These are phyloP conservation scores for Hormaphis cornu DNA, from an alignment of 1,140 invertebrate genomes.

Conservation along the genomic window DNA sequence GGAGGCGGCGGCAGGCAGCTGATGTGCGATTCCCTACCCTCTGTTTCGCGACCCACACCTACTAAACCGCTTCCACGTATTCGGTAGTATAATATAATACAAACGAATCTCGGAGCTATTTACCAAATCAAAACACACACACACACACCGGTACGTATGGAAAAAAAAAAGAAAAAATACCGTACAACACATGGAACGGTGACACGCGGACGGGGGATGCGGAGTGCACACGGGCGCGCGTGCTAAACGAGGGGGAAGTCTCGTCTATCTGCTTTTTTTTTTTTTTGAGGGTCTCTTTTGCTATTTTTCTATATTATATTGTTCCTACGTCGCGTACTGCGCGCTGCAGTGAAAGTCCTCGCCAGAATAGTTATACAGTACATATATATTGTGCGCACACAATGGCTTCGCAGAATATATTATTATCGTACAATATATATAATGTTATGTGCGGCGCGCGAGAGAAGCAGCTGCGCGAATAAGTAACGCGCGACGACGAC, in stretches of 20 bases:
- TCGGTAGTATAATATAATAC: too few species aligned
- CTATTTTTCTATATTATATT: neutral
- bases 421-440: too few species aligned
- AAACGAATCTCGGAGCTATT: conserved; percentile 10
- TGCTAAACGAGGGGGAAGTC: conserved; percentile 23
- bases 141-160: conserved; percentile 10
- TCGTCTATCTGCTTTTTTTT: conserved; percentile 3
- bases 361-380: neutral
- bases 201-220: neutral
- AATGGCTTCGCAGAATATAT: conserved; percentile 20
- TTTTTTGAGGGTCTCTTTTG: conserved; percentile 5
- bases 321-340: conserved; percentile 1
- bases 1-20: too few species aligned
- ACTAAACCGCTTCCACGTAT: too few species aligned
- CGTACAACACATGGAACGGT: neutral
- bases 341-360: conserved; percentile 4
- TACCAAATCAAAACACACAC: conserved; percentile 24
- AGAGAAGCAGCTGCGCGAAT: conserved; percentile 13
- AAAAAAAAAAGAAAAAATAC: neutral
- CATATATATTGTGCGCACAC: neutral
- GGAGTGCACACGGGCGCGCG: neutral
- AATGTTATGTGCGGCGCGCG: neutral
- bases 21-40: neutral
- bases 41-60: neutral
- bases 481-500: conserved; percentile 5